These are phyloP conservation scores for Trachelus troglodyta DNA, from an alignment of 2,888 invertebrate species.

Conservation along the genomic window DNA sequence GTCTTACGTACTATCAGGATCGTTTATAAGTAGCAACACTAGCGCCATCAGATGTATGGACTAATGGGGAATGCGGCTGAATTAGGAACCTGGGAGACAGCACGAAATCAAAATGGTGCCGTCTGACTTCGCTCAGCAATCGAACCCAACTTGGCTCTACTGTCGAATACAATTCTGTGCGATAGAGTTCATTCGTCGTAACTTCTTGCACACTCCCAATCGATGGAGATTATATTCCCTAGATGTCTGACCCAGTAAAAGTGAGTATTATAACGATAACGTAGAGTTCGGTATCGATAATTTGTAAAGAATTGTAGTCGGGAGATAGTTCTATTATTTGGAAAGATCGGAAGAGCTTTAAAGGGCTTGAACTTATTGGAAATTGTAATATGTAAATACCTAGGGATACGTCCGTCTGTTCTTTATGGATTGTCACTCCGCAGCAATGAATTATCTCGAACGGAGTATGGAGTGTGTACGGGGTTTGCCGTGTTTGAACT, in stretches of 20 bases:
- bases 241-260: neutral
- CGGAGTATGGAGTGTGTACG: neutral
- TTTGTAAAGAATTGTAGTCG: neutral
- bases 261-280: neutral
- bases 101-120: conserved; percentile 48
- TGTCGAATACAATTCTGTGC: neutral
- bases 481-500: conserved; percentile 2
- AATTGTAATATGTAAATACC: neutral
- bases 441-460: neutral
- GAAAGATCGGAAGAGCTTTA: neutral
- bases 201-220: neutral
- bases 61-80: neutral
- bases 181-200: neutral
- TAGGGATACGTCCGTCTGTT: neutral
- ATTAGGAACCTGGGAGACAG: neutral
- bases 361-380: neutral
- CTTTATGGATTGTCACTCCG: neutral
- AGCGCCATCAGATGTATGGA: neutral
- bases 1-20: too few relatives aligned
- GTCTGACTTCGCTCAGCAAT: conserved; percentile 3
- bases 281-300: neutral
- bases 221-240: neutral
- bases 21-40: neutral
- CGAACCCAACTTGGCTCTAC: neutral
- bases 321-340: neutral